Conservation (phyloP, 2,888 invertebrate genomes). For the Rhagium mordax region DNA sequence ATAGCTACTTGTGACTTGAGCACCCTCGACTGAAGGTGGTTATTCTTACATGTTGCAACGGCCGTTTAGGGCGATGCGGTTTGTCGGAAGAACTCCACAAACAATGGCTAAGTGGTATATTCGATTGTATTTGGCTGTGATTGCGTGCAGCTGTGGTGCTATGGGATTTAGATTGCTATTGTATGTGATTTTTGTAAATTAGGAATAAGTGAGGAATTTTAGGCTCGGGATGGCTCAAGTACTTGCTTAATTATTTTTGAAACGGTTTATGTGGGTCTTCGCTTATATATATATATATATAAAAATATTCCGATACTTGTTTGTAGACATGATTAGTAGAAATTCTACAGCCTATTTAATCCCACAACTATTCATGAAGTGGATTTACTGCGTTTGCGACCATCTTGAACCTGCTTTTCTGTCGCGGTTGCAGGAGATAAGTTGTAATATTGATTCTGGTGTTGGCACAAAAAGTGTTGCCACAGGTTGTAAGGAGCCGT, state of each 20-base stretch:
- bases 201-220: conserved; percentile 1
- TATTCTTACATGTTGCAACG: conserved; percentile 55
- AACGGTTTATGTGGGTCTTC: not conserved
- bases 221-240: not conserved
- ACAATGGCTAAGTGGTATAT: conserved; percentile 60
- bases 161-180: conserved; percentile 15
- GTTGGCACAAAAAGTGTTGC: no score
- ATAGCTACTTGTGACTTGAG: conserved; percentile 55
- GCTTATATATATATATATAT: no score
- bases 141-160: conserved; percentile 53
- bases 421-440: no score
- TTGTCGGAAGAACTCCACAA: conserved; percentile 53
- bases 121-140: conserved; percentile 48
- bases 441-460: no score
- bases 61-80: conserved; percentile 55
- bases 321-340: no score
- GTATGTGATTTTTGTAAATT: conserved; percentile 21
- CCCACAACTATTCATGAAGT: no score
- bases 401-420: no score
- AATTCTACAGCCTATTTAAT: no score
- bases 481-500: no score
- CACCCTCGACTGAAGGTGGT: conserved; percentile 52
- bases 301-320: no score
- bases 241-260: not conserved
- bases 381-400: no score